phyloP scores from a whole-genome alignment of 2,113 vertebrate species.

The Pithys albifrons region DNA sequence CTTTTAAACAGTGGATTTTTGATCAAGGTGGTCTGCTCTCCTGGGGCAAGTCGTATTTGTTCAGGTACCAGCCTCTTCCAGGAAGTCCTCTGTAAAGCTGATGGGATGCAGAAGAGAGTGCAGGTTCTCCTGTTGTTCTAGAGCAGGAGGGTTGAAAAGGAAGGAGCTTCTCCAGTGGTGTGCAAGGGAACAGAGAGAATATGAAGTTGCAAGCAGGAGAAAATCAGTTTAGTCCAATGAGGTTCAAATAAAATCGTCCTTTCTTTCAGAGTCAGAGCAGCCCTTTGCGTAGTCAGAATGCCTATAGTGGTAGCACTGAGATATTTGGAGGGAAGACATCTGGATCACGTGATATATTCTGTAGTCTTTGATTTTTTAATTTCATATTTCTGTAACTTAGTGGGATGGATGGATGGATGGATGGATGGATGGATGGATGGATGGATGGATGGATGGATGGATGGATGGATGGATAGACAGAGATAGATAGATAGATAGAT shows the following conservation, averaged over 20 bases:
- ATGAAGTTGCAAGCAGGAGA: background rate
- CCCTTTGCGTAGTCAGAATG: background rate
- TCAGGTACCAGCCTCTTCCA: background rate
- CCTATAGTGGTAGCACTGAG: background rate
- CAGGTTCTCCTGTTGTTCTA: background rate
- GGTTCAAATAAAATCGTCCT: background rate
- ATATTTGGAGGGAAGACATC: background rate
- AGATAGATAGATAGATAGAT: too few relatives aligned
- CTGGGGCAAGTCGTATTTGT: background rate
- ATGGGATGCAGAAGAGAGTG: background rate
- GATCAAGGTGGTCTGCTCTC: background rate
- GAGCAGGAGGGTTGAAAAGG: background rate
- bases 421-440: too few relatives aligned
- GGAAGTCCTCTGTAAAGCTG: background rate
- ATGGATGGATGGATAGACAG: too few relatives aligned
- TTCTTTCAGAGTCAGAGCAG: background rate
- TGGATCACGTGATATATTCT: background rate
- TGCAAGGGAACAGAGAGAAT: background rate
- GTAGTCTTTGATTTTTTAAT: background rate
- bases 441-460: too few relatives aligned
- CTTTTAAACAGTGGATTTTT: background rate
- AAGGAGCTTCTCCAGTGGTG: background rate
- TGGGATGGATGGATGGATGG: background rate
- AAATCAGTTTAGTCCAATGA: background rate
- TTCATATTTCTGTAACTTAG: background rate